A percentile compares a stretch with the other conserved stretches of the same genome.
Evolutionary conservation across 2,888 invertebrate genomes (phyloP).

Genomic region (Torymus texanus): DNA sequence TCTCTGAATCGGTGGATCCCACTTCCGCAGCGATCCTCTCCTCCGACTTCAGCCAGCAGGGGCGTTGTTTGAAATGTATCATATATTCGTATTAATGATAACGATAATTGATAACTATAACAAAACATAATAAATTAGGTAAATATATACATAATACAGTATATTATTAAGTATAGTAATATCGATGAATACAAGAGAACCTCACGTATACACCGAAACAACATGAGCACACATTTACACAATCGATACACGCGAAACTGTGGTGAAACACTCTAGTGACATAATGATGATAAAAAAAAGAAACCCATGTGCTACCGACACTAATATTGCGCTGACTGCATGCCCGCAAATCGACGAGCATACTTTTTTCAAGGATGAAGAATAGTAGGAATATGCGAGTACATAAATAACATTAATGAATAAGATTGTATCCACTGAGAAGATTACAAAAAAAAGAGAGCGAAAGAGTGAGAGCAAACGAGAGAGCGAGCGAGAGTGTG

Average conservation of each 20-base stretch:
- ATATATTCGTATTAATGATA: conserved; percentile 75
- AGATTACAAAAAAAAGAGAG: conserved; percentile 54
- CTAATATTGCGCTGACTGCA: conserved; percentile 68
- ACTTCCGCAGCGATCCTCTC: conserved; percentile 66
- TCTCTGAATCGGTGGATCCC: conserved; percentile 59
- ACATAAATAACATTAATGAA: conserved; percentile 61
- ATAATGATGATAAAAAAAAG: conserved; percentile 50
- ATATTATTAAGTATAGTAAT: conserved; percentile 61
- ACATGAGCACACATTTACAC: conserved; percentile 54
- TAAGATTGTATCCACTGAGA: conserved; percentile 63
- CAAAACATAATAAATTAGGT: conserved; percentile 73
- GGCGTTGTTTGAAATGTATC: conserved; percentile 75
- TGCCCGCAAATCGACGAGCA: conserved; percentile 64
- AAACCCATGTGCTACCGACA: conserved; percentile 68
- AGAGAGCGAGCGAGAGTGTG: conserved; percentile 58
- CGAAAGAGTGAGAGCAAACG: conserved; percentile 56
- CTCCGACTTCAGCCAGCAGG: conserved; percentile 68
- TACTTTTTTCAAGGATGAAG: conserved; percentile 67
- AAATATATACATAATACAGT: conserved; percentile 66
- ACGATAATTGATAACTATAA: conserved; percentile 70
- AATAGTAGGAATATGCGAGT: conserved; percentile 54
- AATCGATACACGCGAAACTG: conserved; percentile 58
- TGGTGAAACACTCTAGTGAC: conserved; percentile 55
- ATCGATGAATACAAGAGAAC: conserved; percentile 54
- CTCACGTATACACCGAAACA: conserved; percentile 50